These are phyloP conservation scores for Hylia prasina DNA, from an alignment of 2,113 vertebrate genomes.

Conservation along the genomic window DNA sequence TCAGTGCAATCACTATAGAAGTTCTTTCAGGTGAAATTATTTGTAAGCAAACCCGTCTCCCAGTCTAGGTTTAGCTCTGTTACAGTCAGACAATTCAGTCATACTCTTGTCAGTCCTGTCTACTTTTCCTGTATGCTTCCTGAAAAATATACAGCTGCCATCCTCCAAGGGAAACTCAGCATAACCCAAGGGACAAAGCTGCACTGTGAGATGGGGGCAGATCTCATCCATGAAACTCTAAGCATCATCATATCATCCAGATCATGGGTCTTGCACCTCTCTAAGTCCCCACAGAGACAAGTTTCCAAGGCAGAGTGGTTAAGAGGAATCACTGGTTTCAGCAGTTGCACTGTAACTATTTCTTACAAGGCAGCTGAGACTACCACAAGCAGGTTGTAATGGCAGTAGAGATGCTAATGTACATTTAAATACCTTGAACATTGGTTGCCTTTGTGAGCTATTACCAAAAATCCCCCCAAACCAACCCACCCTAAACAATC, in stretches of 20 bases:
- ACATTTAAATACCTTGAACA: neutral
- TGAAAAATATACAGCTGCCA: neutral
- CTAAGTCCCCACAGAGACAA: neutral
- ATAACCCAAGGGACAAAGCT: neutral
- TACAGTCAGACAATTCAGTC: neutral
- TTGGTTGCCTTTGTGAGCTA: neutral
- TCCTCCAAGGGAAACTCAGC: neutral
- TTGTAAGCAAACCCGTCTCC: neutral
- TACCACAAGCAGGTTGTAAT: neutral
- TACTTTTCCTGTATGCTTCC: neutral
- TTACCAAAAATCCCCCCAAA: neutral
- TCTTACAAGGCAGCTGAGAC: neutral
- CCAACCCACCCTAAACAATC: neutral
- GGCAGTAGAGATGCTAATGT: neutral
- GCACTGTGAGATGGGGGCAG: neutral
- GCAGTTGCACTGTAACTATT: neutral
- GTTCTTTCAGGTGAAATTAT: neutral
- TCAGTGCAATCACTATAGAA: neutral
- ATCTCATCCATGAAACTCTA: neutral
- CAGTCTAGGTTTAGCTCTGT: neutral
- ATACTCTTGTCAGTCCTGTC: neutral
- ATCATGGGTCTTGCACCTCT: neutral
- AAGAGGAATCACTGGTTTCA: neutral
- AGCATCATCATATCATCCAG: neutral
- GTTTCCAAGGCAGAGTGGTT: neutral